Evolutionary conservation across 2,888 invertebrate species (phyloP).

Genomic region (Polylopha cassiicola): DNA sequence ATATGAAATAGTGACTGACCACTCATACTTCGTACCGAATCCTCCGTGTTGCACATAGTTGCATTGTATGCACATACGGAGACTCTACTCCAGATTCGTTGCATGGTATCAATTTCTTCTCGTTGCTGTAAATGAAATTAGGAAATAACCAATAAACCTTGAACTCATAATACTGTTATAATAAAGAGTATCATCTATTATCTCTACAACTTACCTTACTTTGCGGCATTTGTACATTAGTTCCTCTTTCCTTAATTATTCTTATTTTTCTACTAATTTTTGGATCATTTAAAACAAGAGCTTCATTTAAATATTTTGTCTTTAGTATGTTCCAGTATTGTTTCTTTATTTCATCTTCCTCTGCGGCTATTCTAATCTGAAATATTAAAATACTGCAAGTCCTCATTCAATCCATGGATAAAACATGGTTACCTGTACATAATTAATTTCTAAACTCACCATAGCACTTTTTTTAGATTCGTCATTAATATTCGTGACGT

Average conservation of each 20-base stretch:
- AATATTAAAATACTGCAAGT: no score
- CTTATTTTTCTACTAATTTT: constrained; percentile 53
- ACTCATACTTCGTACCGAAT: constrained; percentile 58
- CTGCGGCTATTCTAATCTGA: constrained; percentile 59
- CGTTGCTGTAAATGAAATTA: constrained; percentile 51
- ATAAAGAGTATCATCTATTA: constrained; percentile 2
- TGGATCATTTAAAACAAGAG: constrained; percentile 36
- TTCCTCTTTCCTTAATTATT: constrained; percentile 64
- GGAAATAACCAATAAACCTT: neutral
- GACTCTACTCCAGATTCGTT: constrained; percentile 67
- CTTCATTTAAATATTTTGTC: constrained; percentile 51
- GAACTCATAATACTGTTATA: constrained; percentile 1
- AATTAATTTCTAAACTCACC: constrained; percentile 37
- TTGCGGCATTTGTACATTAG: constrained; percentile 67
- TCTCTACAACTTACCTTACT: constrained; percentile 51
- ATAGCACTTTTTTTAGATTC: constrained; percentile 63
- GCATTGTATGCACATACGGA: constrained; percentile 61
- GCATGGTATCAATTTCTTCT: constrained; percentile 70
- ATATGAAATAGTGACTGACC: constrained; percentile 50
- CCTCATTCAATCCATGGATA: no score
- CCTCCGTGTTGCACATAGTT: constrained; percentile 47
- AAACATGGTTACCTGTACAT: constrained; percentile 11
- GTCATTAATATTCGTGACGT: constrained; percentile 61
- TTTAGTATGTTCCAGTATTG: constrained; percentile 66
- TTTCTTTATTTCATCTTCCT: constrained; percentile 69